Evolutionary conservation across 2,113 vertebrate genomes (phyloP).

Genomic region (Cottus gobio): DNA sequence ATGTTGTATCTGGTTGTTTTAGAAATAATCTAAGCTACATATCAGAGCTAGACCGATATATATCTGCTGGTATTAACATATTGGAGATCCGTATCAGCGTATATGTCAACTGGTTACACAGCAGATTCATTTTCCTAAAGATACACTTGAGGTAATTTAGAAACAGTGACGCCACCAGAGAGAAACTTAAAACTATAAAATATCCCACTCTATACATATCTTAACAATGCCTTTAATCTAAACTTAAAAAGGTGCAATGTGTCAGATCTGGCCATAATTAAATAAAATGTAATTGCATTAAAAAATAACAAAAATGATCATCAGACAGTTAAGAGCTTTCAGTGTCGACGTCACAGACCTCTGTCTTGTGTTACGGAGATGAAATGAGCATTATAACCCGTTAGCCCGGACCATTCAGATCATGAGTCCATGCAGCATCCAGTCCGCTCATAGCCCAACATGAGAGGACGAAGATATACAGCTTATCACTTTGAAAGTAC

Average conservation of each 20-base stretch:
- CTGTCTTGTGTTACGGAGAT: neutral
- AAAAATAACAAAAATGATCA: too few species aligned
- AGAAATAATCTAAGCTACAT: neutral
- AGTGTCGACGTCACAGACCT: neutral
- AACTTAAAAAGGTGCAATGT: neutral
- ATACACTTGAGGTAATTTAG: neutral
- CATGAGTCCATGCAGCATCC: too few species aligned
- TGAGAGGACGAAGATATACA: too few species aligned
- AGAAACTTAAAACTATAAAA: neutral
- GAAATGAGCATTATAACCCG: neutral
- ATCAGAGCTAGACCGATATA: neutral
- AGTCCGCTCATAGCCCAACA: too few species aligned
- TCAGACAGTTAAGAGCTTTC: neutral
- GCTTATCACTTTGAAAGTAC: too few species aligned
- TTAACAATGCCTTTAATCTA: neutral
- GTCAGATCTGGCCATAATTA: neutral
- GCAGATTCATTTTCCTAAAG: neutral
- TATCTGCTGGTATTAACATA: neutral
- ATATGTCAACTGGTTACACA: neutral
- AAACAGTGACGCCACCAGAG: neutral
- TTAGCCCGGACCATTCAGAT: too few species aligned
- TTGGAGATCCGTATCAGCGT: neutral
- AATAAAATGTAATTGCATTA: too few species aligned
- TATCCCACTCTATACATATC: neutral
- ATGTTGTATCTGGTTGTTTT: neutral